Conservation (phyloP, 2,113 vertebrate species). For the Heliornis fulica region DNA sequence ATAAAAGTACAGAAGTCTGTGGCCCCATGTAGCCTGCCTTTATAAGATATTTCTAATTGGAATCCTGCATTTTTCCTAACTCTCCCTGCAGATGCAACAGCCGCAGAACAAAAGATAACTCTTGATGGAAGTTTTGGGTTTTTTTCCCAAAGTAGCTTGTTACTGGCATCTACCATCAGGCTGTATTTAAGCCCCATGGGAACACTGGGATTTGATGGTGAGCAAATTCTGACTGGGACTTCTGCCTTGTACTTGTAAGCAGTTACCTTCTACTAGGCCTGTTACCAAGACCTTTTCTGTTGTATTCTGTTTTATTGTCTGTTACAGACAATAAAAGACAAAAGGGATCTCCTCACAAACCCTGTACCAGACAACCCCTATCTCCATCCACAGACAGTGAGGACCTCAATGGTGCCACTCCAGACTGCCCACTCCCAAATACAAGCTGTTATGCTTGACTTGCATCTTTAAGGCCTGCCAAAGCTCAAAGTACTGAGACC, state of each 20-base stretch:
- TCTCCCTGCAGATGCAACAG: not conserved
- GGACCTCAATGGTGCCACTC: not conserved
- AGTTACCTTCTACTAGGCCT: not conserved
- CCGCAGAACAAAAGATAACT: not conserved
- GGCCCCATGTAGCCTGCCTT: not conserved
- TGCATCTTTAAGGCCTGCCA: not conserved
- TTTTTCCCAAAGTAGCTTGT: not conserved
- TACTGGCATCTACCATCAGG: not conserved
- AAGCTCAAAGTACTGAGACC: not conserved
- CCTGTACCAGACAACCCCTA: not conserved
- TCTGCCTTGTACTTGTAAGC: not conserved
- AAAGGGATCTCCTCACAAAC: not conserved
- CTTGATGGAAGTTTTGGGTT: not conserved
- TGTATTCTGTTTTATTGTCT: too few species aligned
- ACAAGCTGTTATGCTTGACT: too few species aligned
- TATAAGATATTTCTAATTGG: not conserved
- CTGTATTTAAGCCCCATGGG: not conserved
- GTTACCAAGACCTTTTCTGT: not conserved
- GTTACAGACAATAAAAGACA: not conserved
- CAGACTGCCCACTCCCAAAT: not conserved
- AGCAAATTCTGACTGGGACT: not conserved
- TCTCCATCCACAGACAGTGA: not conserved
- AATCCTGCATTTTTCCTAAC: not conserved
- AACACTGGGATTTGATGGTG: not conserved
- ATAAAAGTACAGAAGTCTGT: not conserved